Conservation (phyloP, 2,888 invertebrate species). For the Phortica magna region DNA sequence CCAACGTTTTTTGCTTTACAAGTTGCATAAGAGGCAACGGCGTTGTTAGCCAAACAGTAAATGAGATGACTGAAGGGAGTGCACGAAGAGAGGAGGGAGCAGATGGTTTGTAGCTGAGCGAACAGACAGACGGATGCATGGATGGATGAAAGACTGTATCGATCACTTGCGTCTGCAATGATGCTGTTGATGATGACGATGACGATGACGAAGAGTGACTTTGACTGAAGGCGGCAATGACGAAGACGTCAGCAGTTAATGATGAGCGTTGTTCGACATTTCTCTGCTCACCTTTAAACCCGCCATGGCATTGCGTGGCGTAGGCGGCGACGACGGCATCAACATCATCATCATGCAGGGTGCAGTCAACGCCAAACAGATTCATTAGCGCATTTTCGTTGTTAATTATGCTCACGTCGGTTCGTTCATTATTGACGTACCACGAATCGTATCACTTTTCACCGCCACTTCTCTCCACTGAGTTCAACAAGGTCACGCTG, state of each 20-base stretch:
- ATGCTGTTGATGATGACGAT: background rate
- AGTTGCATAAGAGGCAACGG: background rate
- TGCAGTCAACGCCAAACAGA: constrained; percentile 6
- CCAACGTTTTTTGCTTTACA: background rate
- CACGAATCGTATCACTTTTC: background rate
- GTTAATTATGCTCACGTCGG: background rate
- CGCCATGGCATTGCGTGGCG: background rate
- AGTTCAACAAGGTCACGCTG: background rate
- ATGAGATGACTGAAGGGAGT: background rate
- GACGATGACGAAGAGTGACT: background rate
- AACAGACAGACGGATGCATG: constrained; percentile 2
- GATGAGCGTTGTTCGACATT: background rate
- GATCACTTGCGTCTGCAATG: background rate
- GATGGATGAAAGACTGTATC: background rate
- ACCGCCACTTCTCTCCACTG: background rate
- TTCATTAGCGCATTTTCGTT: background rate
- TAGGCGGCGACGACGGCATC: background rate
- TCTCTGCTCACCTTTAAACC: background rate
- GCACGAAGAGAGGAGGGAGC: background rate
- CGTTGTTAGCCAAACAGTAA: background rate
- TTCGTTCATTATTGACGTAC: too few species aligned
- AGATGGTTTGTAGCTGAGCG: background rate
- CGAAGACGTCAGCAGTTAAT: background rate
- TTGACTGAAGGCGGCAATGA: background rate
- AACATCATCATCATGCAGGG: background rate